A percentile compares a stretch with the other conserved stretches of the same genome.
These are phyloP conservation scores for Coryphaenoides rupestris DNA, from an alignment of 2,113 vertebrate species.

Conservation along the genomic window DNA sequence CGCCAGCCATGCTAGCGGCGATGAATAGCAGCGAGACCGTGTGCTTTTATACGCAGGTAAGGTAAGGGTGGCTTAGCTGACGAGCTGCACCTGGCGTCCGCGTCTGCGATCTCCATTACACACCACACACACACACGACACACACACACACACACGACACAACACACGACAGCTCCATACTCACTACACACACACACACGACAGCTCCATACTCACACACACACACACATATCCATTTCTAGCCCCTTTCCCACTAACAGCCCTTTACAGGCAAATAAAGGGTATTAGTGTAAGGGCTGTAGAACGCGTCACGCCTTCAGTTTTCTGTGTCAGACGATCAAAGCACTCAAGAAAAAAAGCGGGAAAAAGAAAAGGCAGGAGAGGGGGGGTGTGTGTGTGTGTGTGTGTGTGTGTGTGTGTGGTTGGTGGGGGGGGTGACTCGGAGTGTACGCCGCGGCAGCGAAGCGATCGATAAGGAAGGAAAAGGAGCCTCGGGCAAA, in stretches of 20 bases:
- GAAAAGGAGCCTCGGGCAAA: constrained; percentile 39
- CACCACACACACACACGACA: constrained; percentile 1
- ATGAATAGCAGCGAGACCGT: no score
- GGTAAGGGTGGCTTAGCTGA: no score
- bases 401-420: no score
- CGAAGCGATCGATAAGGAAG: constrained; percentile 56
- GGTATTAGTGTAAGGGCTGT: constrained; percentile 58
- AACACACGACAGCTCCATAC: neutral
- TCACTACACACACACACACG: constrained; percentile 11
- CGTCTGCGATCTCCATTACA: no score
- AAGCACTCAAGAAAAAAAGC: constrained; percentile 29
- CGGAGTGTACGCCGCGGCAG: constrained; percentile 44
- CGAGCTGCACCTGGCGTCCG: no score
- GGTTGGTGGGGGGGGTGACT: no score
- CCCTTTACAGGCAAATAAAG: constrained; percentile 63
- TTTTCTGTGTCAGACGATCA: constrained; percentile 52
- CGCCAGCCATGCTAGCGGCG: no score
- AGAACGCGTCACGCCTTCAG: constrained; percentile 63
- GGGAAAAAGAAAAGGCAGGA: no score
- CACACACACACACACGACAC: neutral
- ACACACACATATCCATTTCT: constrained; percentile 48
- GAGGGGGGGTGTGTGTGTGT: no score
- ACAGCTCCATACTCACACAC: constrained; percentile 9
- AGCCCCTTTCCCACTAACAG: constrained; percentile 43
- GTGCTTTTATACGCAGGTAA: no score